Conservation (phyloP, 1,140 invertebrate genomes). For the Spodoptera litura region DNA sequence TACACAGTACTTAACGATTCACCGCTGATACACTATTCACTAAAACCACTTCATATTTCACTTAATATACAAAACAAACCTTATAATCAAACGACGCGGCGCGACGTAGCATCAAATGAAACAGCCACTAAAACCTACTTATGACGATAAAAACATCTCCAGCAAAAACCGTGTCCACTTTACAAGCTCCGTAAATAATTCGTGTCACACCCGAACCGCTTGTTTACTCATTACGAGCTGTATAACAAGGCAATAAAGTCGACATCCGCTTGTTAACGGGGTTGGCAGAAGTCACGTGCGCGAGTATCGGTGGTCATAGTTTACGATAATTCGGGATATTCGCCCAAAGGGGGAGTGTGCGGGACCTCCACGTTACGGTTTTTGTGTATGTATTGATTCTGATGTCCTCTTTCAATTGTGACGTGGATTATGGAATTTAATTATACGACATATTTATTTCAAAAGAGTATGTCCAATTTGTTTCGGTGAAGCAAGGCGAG, state of each 20-base stretch:
- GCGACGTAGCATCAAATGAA: constrained; percentile 8
- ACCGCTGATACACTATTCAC: not conserved
- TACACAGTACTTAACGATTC: no score
- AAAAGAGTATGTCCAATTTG: not conserved
- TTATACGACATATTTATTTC: not conserved
- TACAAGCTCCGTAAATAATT: constrained; percentile 46
- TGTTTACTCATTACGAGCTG: constrained; percentile 10
- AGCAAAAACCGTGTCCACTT: constrained; percentile 29
- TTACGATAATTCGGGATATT: constrained; percentile 53
- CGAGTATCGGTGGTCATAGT: constrained; percentile 41
- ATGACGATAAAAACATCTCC: constrained; percentile 18
- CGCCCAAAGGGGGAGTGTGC: not conserved
- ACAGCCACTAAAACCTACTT: constrained; percentile 19
- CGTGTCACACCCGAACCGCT: not conserved
- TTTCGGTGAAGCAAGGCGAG: no score
- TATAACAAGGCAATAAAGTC: constrained; percentile 30
- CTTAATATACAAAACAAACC: no score
- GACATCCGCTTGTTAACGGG: not conserved
- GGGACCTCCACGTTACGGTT: not conserved
- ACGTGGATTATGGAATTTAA: no score
- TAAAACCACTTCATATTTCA: not conserved
- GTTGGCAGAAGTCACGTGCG: constrained; percentile 45
- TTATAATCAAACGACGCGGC: no score
- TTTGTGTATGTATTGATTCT: not conserved
- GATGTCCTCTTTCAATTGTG: no score